Percentiles rank a stretch among this genome's conserved stretches.
phyloP scores from a whole-genome alignment of 2,113 vertebrate species.

The Mustela nigripes region DNA sequence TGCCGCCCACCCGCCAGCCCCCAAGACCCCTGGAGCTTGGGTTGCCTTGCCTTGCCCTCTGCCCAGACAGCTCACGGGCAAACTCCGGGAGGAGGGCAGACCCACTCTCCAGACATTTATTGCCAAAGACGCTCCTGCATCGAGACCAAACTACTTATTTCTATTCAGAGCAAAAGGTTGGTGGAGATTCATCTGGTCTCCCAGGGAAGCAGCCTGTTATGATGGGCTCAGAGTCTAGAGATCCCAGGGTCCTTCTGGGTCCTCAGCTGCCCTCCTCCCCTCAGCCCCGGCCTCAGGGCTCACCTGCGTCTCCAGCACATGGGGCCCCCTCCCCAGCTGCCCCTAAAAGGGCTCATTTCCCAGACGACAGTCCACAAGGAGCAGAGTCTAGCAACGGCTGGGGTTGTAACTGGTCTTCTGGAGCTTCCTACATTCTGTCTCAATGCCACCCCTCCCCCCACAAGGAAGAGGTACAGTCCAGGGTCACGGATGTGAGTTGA shows the following conservation, averaged over 20 bases:
- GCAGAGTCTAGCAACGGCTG: rapidly evolving
- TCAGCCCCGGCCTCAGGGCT: not conserved
- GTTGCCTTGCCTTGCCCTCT: too few relatives aligned
- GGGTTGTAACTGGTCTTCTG: not conserved
- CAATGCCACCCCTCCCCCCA: rapidly evolving
- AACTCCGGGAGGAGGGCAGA: not conserved
- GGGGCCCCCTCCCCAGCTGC: rapidly evolving
- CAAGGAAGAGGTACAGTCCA: not conserved
- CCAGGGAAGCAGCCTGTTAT: not conserved
- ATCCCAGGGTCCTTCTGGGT: rapidly evolving
- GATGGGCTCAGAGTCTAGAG: not conserved
- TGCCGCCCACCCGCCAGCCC: rapidly evolving
- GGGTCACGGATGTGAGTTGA: rapidly evolving
- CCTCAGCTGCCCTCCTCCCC: not conserved
- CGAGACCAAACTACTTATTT: not conserved
- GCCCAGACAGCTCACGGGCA: not conserved
- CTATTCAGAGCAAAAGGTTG: not conserved
- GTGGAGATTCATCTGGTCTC: rapidly evolving
- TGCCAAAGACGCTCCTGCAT: rapidly evolving
- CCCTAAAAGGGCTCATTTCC: not conserved
- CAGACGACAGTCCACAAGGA: not conserved
- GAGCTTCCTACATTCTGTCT: rapidly evolving
- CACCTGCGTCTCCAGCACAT: rapidly evolving
- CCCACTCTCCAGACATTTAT: too few relatives aligned
- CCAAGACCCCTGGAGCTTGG: not conserved